Evolutionary conservation across 1,140 invertebrate species (phyloP).

Genomic region (Zaprionus ghesquierei): DNA sequence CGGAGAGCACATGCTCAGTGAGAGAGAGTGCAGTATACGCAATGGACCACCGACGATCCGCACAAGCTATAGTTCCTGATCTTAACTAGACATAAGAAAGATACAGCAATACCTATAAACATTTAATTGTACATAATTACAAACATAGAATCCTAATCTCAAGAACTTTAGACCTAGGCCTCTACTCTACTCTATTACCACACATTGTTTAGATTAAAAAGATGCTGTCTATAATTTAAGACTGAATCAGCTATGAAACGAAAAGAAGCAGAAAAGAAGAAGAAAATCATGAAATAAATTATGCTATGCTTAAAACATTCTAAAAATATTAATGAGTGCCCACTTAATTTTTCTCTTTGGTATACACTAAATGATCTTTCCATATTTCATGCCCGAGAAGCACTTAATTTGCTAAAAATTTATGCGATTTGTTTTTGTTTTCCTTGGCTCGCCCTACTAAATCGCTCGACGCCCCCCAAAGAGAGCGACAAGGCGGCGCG

Average conservation of each 20-base stretch:
- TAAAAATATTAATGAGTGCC: conserved; percentile 36
- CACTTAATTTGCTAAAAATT: conserved; percentile 37
- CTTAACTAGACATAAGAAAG: conserved; percentile 43
- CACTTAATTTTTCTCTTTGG: background rate
- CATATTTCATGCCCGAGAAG: background rate
- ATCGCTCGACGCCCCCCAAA: conserved; percentile 20
- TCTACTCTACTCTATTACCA: background rate
- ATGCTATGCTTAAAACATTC: conserved; percentile 51
- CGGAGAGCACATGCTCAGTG: conserved; percentile 20
- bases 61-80: conserved; percentile 71
- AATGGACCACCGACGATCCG: conserved; percentile 34
- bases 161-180: background rate
- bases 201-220: conserved; percentile 28
- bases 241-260: conserved; percentile 49
- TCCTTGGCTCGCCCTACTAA: conserved; percentile 11
- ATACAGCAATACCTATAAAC: background rate
- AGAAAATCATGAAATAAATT: conserved; percentile 58
- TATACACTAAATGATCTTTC: conserved; percentile 14
- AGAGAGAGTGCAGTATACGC: conserved; percentile 13
- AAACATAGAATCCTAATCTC: conserved; percentile 11
- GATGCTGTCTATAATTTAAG: conserved; percentile 59
- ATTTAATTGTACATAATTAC: conserved; percentile 46
- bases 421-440: conserved; percentile 21
- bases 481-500: background rate
- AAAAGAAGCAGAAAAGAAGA: conserved; percentile 17